These are phyloP conservation scores for Lagria hirta DNA, from an alignment of 2,888 invertebrate genomes.

Conservation along the genomic window DNA sequence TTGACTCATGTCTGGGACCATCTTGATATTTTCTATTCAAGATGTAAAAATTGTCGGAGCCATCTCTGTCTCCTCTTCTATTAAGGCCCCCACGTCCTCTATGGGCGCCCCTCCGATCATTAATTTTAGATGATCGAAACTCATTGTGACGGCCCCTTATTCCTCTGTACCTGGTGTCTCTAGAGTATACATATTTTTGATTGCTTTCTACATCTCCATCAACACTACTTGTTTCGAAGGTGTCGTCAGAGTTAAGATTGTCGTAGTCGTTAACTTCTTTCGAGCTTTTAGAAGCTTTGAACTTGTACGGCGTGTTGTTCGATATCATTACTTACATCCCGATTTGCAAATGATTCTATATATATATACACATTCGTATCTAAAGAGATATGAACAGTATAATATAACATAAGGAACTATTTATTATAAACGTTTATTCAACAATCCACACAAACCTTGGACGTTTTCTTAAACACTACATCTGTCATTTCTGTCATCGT, in stretches of 20 bases:
- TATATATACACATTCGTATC: constrained; percentile 26
- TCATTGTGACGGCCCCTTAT: constrained; percentile 43
- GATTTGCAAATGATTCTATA: constrained; percentile 37
- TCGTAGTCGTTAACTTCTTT: constrained; percentile 53
- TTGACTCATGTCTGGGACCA: constrained; percentile 42
- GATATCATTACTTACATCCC: constrained; percentile 66
- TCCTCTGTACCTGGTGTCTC: constrained; percentile 37
- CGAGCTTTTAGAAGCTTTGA: constrained; percentile 62
- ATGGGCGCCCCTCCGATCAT: constrained; percentile 40
- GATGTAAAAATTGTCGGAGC: constrained; percentile 50
- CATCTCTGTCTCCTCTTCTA: constrained; percentile 56
- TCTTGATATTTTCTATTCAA: constrained; percentile 55
- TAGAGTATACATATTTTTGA: constrained; percentile 34
- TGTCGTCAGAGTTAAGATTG: constrained; percentile 57
- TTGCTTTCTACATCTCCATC: constrained; percentile 47
- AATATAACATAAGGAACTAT: too few relatives aligned
- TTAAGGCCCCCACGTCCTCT: constrained; percentile 40
- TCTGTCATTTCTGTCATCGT: too few relatives aligned
- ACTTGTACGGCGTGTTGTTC: constrained; percentile 65
- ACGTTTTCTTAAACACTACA: too few relatives aligned
- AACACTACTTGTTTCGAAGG: constrained; percentile 45
- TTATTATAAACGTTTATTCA: too few relatives aligned
- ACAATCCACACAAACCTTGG: too few relatives aligned
- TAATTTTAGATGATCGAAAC: constrained; percentile 41
- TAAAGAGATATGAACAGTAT: neutral